Percentiles rank a stretch among this genome's conserved stretches.
Evolutionary conservation across 2,113 vertebrate species (phyloP).

Genomic region (Oryzias javanicus): DNA sequence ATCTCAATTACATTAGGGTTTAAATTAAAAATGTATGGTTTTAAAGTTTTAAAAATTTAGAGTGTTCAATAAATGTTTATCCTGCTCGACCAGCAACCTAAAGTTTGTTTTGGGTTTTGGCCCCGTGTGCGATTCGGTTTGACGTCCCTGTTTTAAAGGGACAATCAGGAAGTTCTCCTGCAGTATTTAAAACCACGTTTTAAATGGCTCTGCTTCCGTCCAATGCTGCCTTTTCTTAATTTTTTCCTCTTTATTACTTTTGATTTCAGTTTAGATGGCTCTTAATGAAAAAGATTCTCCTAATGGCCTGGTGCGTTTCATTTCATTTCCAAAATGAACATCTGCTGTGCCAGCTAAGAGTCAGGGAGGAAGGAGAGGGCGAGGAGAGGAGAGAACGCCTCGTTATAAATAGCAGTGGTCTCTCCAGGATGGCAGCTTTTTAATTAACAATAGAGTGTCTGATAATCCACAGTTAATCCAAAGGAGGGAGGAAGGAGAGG

Average conservation of each 20-base stretch:
- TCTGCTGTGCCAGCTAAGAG: slow-evolving; percentile 63
- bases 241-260: slow-evolving; percentile 4
- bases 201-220: background rate
- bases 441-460: slow-evolving; percentile 74
- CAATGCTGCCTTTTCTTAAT: background rate
- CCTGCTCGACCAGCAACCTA: too few species aligned
- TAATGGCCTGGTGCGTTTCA: slow-evolving; percentile 23
- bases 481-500: slow-evolving; percentile 62
- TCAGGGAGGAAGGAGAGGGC: slow-evolving; percentile 41
- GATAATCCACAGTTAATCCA: slow-evolving; percentile 78
- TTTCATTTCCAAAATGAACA: slow-evolving; percentile 57
- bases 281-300: slow-evolving; percentile 15
- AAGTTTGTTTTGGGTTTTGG: too few species aligned
- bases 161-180: background rate
- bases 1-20: too few species aligned
- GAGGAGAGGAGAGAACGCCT: slow-evolving; percentile 43
- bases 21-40: too few species aligned
- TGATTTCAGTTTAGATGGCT: background rate
- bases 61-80: too few species aligned
- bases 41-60: too few species aligned
- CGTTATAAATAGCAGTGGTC: slow-evolving; percentile 69
- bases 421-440: slow-evolving; percentile 69
- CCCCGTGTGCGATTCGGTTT: too few species aligned
- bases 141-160: too few species aligned
- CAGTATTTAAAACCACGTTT: too few species aligned